phyloP scores from a whole-genome alignment of 2,113 vertebrate genomes.

The Ranitomeya variabilis region DNA sequence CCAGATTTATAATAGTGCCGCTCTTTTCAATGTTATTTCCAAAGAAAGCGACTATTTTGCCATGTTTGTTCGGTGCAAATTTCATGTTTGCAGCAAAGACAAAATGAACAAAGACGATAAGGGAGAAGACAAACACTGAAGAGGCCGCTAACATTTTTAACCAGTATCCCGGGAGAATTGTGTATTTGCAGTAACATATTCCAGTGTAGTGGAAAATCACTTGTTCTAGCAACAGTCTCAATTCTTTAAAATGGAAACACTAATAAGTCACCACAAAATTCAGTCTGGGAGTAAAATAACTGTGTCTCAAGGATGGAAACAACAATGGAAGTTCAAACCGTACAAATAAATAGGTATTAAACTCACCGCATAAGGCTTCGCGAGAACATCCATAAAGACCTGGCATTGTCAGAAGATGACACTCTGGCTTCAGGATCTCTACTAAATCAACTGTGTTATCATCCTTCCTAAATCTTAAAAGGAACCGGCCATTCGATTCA shows the following conservation, averaged over 20 bases:
- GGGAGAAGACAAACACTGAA: slow-evolving; percentile 25
- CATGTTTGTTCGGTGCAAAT: slow-evolving; percentile 26
- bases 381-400: too few species aligned
- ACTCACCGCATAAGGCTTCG: neutral
- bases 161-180: neutral
- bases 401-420: too few species aligned
- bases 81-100: slow-evolving; percentile 22
- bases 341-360: neutral
- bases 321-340: neutral
- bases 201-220: neutral
- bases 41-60: slow-evolving; percentile 13
- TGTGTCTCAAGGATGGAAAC: neutral
- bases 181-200: slow-evolving; percentile 6
- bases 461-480: too few species aligned
- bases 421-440: too few species aligned
- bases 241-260: slow-evolving; percentile 6
- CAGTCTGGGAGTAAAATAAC: neutral
- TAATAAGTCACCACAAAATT: slow-evolving; percentile 13
- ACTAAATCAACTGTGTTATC: too few species aligned
- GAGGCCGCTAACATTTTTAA: neutral
- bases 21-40: slow-evolving; percentile 23
- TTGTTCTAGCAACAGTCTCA: neutral
- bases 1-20: slow-evolving; percentile 15
- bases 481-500: too few species aligned
- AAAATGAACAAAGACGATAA: slow-evolving; percentile 46